These are phyloP conservation scores for Megaptera novaeangliae DNA, from an alignment of 2,113 vertebrate species.

Conservation along the genomic window DNA sequence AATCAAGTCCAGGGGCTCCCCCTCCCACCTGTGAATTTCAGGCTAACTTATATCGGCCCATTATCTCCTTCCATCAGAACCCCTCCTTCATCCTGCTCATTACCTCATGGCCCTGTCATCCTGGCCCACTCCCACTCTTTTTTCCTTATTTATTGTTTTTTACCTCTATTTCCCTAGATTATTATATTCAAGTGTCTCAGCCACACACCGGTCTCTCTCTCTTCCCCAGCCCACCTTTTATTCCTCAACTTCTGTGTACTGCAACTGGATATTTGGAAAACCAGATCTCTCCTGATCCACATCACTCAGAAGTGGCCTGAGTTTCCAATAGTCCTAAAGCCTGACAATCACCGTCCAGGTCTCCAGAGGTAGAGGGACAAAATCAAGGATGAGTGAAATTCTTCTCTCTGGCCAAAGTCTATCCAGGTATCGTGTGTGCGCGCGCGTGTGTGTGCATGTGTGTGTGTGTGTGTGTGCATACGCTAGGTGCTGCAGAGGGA, in stretches of 20 bases:
- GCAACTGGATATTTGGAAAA: background rate
- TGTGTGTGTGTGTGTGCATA: too few species aligned
- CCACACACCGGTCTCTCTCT: background rate
- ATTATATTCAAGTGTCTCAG: background rate
- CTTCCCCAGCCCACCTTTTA: background rate
- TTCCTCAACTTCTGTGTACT: background rate
- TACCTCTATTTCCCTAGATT: background rate
- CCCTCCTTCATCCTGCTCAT: background rate
- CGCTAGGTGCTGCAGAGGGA: background rate
- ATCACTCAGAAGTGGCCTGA: background rate
- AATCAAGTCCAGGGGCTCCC: background rate
- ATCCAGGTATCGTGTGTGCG: too few species aligned
- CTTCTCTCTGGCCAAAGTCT: too few species aligned
- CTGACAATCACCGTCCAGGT: background rate
- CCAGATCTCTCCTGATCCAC: background rate
- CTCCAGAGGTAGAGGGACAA: background rate
- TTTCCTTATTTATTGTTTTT: background rate
- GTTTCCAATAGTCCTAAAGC: background rate
- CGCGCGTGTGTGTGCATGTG: too few species aligned
- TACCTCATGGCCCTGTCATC: background rate
- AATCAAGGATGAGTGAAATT: too few species aligned
- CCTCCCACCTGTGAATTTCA: background rate
- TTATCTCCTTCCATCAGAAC: background rate
- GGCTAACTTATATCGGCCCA: too few species aligned
- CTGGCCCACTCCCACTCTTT: rapidly evolving